Conservation (phyloP, 2,113 vertebrate genomes). For the Xiphophorus hellerii region DNA sequence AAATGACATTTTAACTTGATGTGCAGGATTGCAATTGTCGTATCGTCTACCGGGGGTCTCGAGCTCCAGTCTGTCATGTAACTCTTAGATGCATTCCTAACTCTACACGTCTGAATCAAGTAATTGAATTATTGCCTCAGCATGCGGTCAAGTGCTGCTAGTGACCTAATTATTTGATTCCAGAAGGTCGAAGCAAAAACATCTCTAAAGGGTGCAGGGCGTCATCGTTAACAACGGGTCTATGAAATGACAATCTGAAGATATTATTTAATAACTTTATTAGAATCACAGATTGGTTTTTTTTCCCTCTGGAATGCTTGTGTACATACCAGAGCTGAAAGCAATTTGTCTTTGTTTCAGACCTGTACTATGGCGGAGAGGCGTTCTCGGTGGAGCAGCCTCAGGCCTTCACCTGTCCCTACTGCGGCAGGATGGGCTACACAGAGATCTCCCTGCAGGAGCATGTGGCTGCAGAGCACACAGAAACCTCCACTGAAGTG, state of each 20-base stretch:
- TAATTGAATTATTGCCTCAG: not conserved
- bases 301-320: too few relatives aligned
- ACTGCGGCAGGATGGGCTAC: constrained; percentile 99
- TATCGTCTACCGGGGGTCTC: not conserved
- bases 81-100: not conserved
- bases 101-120: not conserved
- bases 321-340: not conserved
- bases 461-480: constrained; percentile 97
- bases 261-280: not conserved
- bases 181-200: not conserved
- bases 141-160: not conserved
- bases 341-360: constrained; percentile 68
- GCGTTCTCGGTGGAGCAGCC: constrained; percentile 99
- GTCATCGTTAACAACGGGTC: not conserved
- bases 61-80: not conserved
- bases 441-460: constrained; percentile 98
- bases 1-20: not conserved
- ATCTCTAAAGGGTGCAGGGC: not conserved
- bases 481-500: constrained; percentile 98
- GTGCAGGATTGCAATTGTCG: not conserved
- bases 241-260: not conserved
- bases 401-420: constrained; percentile 98
- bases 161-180: not conserved
- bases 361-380: constrained; percentile 99
- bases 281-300: not conserved